A percentile compares a stretch with the other conserved stretches of the same genome.
These are phyloP conservation scores for Drosophila kambysellisi DNA, from an alignment of 2,888 invertebrate species.

Conservation along the genomic window DNA sequence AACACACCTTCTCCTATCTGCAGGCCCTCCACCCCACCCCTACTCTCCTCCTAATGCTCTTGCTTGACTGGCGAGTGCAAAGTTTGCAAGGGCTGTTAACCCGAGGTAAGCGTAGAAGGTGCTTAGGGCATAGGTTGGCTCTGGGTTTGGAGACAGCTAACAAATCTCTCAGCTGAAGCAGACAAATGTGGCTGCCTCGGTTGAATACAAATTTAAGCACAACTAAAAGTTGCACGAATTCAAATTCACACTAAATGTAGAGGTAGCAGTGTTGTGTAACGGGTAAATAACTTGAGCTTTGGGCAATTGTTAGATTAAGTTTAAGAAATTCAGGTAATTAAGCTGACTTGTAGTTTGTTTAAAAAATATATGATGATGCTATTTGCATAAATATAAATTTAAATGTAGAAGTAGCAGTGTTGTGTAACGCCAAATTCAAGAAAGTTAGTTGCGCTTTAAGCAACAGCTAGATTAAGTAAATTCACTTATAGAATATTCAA, in stretches of 20 bases:
- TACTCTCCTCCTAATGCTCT: background rate
- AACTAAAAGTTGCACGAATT: background rate
- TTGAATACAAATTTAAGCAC: conserved; percentile 15
- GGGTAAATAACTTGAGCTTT: background rate
- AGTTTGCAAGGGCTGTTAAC: conserved; percentile 67
- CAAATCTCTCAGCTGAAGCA: conserved; percentile 65
- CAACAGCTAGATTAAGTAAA: too few species aligned
- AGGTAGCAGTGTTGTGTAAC: background rate
- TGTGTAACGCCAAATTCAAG: too few species aligned
- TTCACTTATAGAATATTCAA: too few species aligned
- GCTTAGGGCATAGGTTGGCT: conserved; percentile 53
- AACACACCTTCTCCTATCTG: background rate
- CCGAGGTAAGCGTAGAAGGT: conserved; percentile 38
- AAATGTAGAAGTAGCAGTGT: background rate
- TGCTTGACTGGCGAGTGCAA: conserved; percentile 51
- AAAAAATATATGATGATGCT: background rate
- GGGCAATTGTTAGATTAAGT: background rate
- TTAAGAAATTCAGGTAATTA: background rate
- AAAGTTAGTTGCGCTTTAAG: too few species aligned
- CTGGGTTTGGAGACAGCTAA: conserved; percentile 54
- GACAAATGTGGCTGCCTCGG: conserved; percentile 54
- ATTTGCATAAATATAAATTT: background rate
- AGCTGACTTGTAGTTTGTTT: background rate
- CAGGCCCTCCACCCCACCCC: background rate
- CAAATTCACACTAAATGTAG: background rate